These are phyloP conservation scores for Oreortyx pictus DNA, from an alignment of 2,797 vertebrate species.

Conservation along the genomic window DNA sequence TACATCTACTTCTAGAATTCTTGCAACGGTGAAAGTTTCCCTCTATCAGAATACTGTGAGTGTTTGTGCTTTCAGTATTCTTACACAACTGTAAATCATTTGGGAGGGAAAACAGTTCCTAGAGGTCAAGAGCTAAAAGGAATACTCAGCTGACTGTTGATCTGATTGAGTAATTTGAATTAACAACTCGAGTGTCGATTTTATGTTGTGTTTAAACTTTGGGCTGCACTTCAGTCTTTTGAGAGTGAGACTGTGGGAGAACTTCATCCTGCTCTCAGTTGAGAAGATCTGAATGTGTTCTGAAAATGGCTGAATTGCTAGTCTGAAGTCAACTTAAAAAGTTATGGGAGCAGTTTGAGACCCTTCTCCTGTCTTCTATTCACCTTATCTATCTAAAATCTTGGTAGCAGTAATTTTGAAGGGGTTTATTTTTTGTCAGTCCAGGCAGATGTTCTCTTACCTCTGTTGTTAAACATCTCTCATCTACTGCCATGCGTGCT, in stretches of 20 bases:
- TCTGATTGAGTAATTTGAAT: neutral
- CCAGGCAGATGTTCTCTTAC: neutral
- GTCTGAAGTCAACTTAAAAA: neutral
- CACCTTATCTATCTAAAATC: neutral
- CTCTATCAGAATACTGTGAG: neutral
- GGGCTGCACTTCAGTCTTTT: neutral
- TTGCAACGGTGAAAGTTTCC: accelerated
- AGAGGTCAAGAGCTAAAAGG: neutral
- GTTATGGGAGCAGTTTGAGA: neutral
- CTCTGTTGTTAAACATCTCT: neutral
- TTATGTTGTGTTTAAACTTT: neutral
- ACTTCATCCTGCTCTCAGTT: neutral
- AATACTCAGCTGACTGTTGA: neutral
- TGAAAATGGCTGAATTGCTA: neutral
- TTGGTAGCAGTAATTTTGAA: neutral
- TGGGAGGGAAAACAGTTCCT: neutral
- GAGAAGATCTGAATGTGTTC: neutral
- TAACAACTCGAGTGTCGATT: neutral
- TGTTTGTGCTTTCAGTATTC: neutral
- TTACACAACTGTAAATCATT: neutral
- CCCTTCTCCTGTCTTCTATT: neutral
- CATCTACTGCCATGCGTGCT: neutral
- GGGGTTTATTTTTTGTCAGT: neutral
- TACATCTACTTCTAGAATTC: neutral
- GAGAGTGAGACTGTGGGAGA: neutral